Evolutionary conservation across 2,797 vertebrate genomes (phyloP), one percentile per base, ranked within the genome.

Genomic region (Glossophaga mutica): DNA sequence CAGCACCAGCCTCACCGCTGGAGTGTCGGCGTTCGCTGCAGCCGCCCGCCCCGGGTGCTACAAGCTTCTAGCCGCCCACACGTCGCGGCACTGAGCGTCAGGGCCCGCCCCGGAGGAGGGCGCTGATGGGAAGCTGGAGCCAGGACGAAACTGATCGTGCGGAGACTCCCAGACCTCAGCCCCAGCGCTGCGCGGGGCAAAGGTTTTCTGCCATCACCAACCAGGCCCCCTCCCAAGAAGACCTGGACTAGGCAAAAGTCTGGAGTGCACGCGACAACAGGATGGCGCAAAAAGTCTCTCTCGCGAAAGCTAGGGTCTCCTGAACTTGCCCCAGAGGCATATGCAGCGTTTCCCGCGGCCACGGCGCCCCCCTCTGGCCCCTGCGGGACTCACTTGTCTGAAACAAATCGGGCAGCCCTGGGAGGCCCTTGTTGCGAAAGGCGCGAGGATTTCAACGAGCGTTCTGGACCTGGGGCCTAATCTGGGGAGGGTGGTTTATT

Each of bases 81-180:
- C 74, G 73, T 71, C 65, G 77, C 91, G 24, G 92, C 87, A 0
- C 55, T 0, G 16, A 42, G 68, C 86, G 77, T 91, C 84, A 42
- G 95, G 84, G 32, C 83, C 97, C 96, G 92, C 96, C 97, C 90
- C 73, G 9, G 70, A 59, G 95, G 92, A 95, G 97, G 96, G 94
- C 94, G 90, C 87, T 89, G 95, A 94, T 91, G 88, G 90, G 93
- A 92, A 96, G 88, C 96, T 39, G 9, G 10, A 55, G 87, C 42
- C 50, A 0, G 29, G 81, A 83, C 85, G 9, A 42, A 78, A 76
- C 55, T 15, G 46, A 62, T 44, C 2, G 79, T 34, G 62, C 71
- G 0, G 59, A 29, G 19, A 71, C 74, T 76, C 71, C 37, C 1
- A 24, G 76, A 91, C 77, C 39, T 62, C 74, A 10, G 59, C 34